Conservation (phyloP, 2,113 vertebrate genomes). For the Ovis aries region ARS-UI_Ramb_v3.0 NC_056059.1:62283501-62284000, state of each 20-base stretch:
- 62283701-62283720: slow-evolving; percentile 57
- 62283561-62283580: slow-evolving; percentile 46
- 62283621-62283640: slow-evolving; percentile 64
- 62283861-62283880: not conserved
- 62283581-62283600: slow-evolving; percentile 27
- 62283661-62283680: slow-evolving; percentile 44
- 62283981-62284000: not conserved
- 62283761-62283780: slow-evolving; percentile 39
- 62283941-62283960: not conserved
- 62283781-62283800: not conserved
- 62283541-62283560: not conserved
- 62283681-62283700: slow-evolving; percentile 16
- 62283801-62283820: not conserved
- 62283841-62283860: not conserved
- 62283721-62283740: slow-evolving; percentile 22
- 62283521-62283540: slow-evolving; percentile 50
- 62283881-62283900: not conserved
- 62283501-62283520: slow-evolving; percentile 45
- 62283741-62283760: not conserved
- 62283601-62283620: slow-evolving; percentile 62
- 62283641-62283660: slow-evolving; percentile 35
- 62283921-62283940: not conserved
- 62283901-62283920: not conserved
- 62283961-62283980: not conserved
- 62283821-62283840: not conserved